Conservation (phyloP, 2,888 invertebrate genomes). For the Drosophila bunnanda region DNA sequence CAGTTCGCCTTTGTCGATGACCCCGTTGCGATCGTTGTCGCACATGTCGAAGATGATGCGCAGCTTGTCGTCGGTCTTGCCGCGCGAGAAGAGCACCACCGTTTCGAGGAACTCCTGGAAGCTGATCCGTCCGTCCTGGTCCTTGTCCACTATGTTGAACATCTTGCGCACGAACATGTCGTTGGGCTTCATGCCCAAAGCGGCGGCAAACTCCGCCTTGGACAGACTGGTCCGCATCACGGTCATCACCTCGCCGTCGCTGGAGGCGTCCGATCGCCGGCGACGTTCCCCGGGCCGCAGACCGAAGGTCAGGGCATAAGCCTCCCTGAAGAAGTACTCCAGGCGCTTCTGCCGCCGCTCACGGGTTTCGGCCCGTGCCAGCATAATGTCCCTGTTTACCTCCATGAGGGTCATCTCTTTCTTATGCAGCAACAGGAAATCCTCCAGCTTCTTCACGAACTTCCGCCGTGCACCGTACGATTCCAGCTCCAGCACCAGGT, state of each 20-base stretch:
- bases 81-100: constrained; percentile 95
- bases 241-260: constrained; percentile 93
- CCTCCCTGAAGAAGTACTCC: constrained; percentile 98
- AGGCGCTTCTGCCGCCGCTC: constrained; percentile 96
- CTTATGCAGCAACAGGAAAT: constrained; percentile 92
- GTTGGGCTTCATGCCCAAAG: constrained; percentile 97
- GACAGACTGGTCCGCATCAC: constrained; percentile 97
- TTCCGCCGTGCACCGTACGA: constrained; percentile 92
- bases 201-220: constrained; percentile 96
- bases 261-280: constrained; percentile 89
- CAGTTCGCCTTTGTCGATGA: constrained; percentile 96
- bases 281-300: constrained; percentile 93
- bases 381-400: constrained; percentile 92
- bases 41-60: constrained; percentile 99
- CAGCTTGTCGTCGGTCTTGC: constrained; percentile 96
- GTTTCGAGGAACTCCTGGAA: constrained; percentile 98
- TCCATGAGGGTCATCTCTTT: constrained; percentile 91
- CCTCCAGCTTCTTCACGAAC: constrained; percentile 94
- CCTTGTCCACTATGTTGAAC: constrained; percentile 98
- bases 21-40: constrained; percentile 96
- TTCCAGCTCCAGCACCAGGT: constrained; percentile 96
- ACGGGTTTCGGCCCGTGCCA: constrained; percentile 96
- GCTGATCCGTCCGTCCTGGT: constrained; percentile 95
- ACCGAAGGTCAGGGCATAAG: constrained; percentile 96
- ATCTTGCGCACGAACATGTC: constrained; percentile 98